These are phyloP conservation scores for Typhlichthys subterraneus DNA, from an alignment of 2,797 vertebrate species.

Conservation along the genomic window DNA sequence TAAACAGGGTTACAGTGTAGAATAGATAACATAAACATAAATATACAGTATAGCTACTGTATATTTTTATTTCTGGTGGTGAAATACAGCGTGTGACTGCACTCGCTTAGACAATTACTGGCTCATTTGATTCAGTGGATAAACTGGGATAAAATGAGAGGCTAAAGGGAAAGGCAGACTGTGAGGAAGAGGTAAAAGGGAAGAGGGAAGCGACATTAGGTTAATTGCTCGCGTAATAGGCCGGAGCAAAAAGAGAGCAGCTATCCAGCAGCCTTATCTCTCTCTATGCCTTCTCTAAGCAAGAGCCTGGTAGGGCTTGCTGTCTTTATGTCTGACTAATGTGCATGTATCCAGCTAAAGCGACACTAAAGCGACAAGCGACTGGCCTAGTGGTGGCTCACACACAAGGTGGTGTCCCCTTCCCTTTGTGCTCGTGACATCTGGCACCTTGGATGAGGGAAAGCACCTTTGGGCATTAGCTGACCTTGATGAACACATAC, in stretches of 20 bases:
- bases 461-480: slow-evolving; percentile 27
- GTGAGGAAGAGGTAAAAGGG: slow-evolving; percentile 4
- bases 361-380: slow-evolving; percentile 17
- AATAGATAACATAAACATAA: not conserved
- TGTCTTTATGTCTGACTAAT: slow-evolving; percentile 43
- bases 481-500: slow-evolving; percentile 24
- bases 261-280: slow-evolving; percentile 34
- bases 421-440: slow-evolving; percentile 21
- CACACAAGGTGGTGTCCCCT: not conserved
- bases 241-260: slow-evolving; percentile 37
- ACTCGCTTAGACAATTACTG: slow-evolving; percentile 48
- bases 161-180: slow-evolving; percentile 31
- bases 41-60: slow-evolving; percentile 1
- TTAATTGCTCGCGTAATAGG: slow-evolving; percentile 56
- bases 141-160: slow-evolving; percentile 38
- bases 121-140: slow-evolving; percentile 44
- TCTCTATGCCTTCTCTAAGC: slow-evolving; percentile 16
- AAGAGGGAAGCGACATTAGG: slow-evolving; percentile 25
- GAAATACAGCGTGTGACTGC: slow-evolving; percentile 48
- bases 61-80: slow-evolving; percentile 55
- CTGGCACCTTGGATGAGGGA: slow-evolving; percentile 13
- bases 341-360: slow-evolving; percentile 29
- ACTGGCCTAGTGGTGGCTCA: slow-evolving; percentile 17
- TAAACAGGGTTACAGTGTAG: not conserved
- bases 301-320: slow-evolving; percentile 26